Conservation (phyloP, 2,113 vertebrate genomes). For the Xenopus borealis region DNA sequence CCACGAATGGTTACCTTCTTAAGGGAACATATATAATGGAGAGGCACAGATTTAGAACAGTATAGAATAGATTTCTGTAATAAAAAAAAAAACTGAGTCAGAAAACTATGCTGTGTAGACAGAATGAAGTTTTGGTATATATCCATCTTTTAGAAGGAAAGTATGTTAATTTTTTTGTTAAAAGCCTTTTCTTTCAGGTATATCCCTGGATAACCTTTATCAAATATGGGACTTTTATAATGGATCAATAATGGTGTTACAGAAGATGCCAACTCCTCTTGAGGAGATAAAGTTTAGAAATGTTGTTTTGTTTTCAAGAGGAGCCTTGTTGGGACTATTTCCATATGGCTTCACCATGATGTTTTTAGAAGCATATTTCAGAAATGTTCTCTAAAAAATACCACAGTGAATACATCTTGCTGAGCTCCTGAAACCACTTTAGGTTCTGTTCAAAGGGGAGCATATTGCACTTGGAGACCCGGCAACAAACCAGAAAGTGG, state of each 20-base stretch:
- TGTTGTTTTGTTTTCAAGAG: constrained; percentile 83
- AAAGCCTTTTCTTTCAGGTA: constrained; percentile 94
- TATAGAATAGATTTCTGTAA: constrained; percentile 61
- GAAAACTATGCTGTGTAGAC: constrained; percentile 29
- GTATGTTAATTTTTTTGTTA: constrained; percentile 83
- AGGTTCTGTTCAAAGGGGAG: constrained; percentile 81
- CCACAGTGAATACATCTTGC: constrained; percentile 77
- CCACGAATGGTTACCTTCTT: constrained; percentile 70
- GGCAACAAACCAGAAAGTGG: constrained; percentile 82
- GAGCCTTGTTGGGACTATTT: constrained; percentile 87
- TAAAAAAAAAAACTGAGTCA: constrained; percentile 53
- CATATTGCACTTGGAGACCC: constrained; percentile 80
- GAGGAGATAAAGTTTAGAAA: constrained; percentile 72
- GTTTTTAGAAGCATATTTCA: constrained; percentile 74
- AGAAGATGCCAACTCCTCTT: constrained; percentile 87
- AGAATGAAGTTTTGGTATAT: constrained; percentile 9
- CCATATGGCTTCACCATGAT: constrained; percentile 76
- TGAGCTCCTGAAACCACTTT: constrained; percentile 78
- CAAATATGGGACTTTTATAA: constrained; percentile 86
- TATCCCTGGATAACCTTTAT: constrained; percentile 85
- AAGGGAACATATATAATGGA: constrained; percentile 62
- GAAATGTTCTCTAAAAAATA: constrained; percentile 73
- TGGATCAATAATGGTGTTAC: constrained; percentile 86
- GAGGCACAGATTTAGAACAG: constrained; percentile 51
- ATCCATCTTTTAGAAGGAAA: constrained; percentile 54